Conservation (phyloP, 2,888 invertebrate genomes). For the Zaprionus lineosus region DNA sequence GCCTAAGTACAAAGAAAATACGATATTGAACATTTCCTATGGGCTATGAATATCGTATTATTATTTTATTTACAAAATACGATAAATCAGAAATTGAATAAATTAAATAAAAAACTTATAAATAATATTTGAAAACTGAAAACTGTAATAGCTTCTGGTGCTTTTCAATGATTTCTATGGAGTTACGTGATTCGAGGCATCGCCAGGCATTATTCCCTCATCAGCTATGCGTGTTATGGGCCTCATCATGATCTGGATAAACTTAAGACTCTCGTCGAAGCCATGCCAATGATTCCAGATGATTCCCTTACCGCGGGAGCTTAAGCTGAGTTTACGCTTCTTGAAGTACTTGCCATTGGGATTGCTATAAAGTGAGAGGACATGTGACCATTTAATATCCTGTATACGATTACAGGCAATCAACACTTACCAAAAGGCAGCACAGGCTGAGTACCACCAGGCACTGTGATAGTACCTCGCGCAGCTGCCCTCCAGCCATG, state of each 20-base stretch:
- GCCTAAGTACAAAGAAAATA: no score
- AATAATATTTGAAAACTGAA: no score
- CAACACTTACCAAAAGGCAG: slow-evolving; percentile 84
- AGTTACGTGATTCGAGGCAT: no score
- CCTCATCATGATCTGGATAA: slow-evolving; percentile 86
- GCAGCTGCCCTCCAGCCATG: slow-evolving; percentile 87
- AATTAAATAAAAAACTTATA: no score
- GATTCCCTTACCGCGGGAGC: slow-evolving; percentile 83
- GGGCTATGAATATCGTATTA: no score
- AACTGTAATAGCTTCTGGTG: no score
- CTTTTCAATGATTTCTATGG: no score
- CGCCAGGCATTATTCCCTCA: no score
- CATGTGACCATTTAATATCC: neutral
- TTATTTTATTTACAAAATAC: no score
- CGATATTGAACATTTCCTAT: no score
- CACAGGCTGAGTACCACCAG: slow-evolving; percentile 89
- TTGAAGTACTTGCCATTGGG: slow-evolving; percentile 86
- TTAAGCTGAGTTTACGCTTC: slow-evolving; percentile 71
- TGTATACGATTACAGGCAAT: neutral
- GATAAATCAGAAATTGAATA: no score
- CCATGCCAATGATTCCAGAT: slow-evolving; percentile 86
- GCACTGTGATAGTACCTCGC: slow-evolving; percentile 87
- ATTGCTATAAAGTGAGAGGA: slow-evolving; percentile 83
- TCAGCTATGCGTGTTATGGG: slow-evolving; percentile 80
- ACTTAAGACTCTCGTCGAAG: slow-evolving; percentile 85